A percentile compares a stretch with the other conserved stretches of the same genome.
These are phyloP conservation scores for Diorhabda carinulata DNA, from an alignment of 1,140 invertebrate species.

Conservation along the genomic window DNA sequence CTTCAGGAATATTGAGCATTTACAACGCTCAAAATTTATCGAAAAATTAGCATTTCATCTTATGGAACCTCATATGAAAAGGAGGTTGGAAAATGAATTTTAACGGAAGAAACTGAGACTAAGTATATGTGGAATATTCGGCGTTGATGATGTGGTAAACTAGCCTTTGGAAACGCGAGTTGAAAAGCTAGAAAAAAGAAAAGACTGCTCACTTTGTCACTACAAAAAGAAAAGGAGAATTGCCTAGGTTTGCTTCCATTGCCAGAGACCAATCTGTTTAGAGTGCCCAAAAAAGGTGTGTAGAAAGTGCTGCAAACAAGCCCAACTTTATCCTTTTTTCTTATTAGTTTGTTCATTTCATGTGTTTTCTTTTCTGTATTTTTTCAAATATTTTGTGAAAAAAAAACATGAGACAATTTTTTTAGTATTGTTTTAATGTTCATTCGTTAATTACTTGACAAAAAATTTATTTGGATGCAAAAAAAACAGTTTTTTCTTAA, in stretches of 20 bases:
- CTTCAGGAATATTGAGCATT: background rate
- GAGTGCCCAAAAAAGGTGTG: background rate
- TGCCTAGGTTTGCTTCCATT: background rate
- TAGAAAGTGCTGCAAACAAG: background rate
- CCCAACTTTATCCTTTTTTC: background rate
- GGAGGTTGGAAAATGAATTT: conserved; percentile 1
- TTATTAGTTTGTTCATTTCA: background rate
- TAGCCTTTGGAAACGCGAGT: conserved; percentile 1
- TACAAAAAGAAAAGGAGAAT: conserved; percentile 6
- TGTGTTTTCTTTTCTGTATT: background rate
- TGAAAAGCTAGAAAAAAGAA: conserved; percentile 4
- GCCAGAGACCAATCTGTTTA: background rate
- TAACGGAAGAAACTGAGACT: conserved; percentile 9
- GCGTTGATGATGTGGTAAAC: conserved; percentile 7
- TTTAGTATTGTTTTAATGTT: too few species aligned
- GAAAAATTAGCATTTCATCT: conserved; percentile 4
- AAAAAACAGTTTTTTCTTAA: too few species aligned
- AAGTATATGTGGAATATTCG: conserved; percentile 15
- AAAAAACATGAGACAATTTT: too few species aligned
- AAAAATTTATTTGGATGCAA: too few species aligned
- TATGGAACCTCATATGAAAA: conserved; percentile 4
- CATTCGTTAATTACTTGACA: too few species aligned
- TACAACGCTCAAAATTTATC: conserved; percentile 12
- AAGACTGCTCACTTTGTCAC: conserved; percentile 15
- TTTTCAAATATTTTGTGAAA: too few species aligned